Conservation (phyloP, 2,888 invertebrate genomes). For the Sinotaia quadrata region DNA sequence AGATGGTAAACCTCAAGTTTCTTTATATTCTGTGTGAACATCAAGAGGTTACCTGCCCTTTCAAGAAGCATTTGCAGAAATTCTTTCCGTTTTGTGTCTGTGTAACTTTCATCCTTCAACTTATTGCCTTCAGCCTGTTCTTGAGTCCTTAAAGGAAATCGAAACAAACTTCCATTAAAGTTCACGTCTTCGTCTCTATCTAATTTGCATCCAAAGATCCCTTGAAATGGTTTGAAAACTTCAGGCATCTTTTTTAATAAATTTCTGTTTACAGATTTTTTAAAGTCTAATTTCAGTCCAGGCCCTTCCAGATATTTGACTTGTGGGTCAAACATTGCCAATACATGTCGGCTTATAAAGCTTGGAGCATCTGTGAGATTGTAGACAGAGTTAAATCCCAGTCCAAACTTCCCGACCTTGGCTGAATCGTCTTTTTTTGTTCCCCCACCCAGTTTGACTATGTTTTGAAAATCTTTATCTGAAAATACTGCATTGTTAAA, state of each 20-base stretch:
- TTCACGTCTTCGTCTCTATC: not conserved
- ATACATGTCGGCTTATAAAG: constrained; percentile 61
- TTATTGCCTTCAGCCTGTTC: constrained; percentile 58
- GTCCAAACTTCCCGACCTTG: constrained; percentile 65
- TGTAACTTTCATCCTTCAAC: constrained; percentile 55
- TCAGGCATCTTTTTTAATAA: constrained; percentile 43
- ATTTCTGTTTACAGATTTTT: constrained; percentile 35
- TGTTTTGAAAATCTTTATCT: constrained; percentile 57
- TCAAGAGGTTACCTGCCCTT: constrained; percentile 55
- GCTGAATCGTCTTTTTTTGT: constrained; percentile 54
- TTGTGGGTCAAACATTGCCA: constrained; percentile 69
- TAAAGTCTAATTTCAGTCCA: constrained; percentile 51
- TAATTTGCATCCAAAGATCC: constrained; percentile 53
- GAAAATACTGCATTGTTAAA: constrained; percentile 61
- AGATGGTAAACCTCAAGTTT: constrained; percentile 56
- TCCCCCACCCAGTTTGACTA: constrained; percentile 57
- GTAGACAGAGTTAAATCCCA: constrained; percentile 69
- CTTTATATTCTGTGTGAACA: constrained; percentile 66
- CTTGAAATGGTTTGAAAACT: constrained; percentile 59
- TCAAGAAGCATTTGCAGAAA: constrained; percentile 54
- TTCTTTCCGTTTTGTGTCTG: constrained; percentile 47
- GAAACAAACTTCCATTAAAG: constrained; percentile 62
- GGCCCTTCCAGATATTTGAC: constrained; percentile 54
- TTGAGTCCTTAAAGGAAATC: constrained; percentile 64
- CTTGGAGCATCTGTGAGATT: constrained; percentile 69